A percentile compares a stretch with the other conserved stretches of the same genome.
Conservation (phyloP, 2,113 vertebrate genomes). For the Channa maculata region DNA sequence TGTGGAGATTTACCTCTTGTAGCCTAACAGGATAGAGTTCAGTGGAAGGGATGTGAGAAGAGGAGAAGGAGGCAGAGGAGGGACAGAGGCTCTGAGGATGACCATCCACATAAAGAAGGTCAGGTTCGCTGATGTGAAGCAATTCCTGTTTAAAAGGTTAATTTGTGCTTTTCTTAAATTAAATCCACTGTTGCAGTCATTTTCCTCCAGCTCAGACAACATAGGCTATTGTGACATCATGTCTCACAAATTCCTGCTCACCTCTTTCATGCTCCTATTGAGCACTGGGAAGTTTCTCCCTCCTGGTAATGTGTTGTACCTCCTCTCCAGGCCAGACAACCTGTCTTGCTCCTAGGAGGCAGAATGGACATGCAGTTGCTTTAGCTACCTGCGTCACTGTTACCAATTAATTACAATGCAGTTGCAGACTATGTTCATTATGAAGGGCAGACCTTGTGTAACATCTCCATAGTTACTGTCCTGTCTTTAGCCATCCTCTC, state of each 20-base stretch:
- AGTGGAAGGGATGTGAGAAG: slow-evolving; percentile 80
- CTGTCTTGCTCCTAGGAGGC: slow-evolving; percentile 90
- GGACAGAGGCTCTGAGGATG: slow-evolving; percentile 78
- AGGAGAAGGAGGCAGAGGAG: slow-evolving; percentile 77
- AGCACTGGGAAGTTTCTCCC: slow-evolving; percentile 87
- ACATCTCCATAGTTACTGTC: slow-evolving; percentile 84
- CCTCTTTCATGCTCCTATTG: slow-evolving; percentile 86
- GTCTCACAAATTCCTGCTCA: slow-evolving; percentile 66
- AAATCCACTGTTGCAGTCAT: slow-evolving; percentile 22
- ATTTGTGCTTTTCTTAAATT: slow-evolving; percentile 28
- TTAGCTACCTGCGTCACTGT: neutral
- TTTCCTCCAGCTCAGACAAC: slow-evolving; percentile 17
- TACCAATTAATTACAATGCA: neutral
- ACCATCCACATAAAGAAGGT: slow-evolving; percentile 82
- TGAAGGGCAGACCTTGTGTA: slow-evolving; percentile 89
- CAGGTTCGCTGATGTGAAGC: slow-evolving; percentile 88
- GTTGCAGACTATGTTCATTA: neutral
- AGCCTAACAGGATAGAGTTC: slow-evolving; percentile 82
- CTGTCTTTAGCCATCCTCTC: slow-evolving; percentile 88
- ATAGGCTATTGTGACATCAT: neutral
- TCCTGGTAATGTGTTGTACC: slow-evolving; percentile 85
- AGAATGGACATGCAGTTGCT: too few species aligned
- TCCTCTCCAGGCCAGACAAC: slow-evolving; percentile 86
- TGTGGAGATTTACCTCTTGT: slow-evolving; percentile 88
- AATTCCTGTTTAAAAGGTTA: slow-evolving; percentile 86